Evolutionary conservation across 2,797 vertebrate species (phyloP).

Genomic region (Channallabes apus): DNA sequence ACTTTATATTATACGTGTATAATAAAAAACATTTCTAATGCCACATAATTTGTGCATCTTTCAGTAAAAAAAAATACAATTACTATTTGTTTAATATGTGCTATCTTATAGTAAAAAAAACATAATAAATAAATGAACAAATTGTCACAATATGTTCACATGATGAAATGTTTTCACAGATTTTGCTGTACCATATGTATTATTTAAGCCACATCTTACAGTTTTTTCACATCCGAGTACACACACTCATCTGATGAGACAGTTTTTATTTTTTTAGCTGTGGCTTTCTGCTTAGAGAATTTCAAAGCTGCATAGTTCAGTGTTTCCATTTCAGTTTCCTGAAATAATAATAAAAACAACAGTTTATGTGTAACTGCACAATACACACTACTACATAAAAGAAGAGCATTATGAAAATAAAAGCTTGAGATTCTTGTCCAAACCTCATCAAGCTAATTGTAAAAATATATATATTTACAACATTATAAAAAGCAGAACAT

Average conservation of each 20-base stretch:
- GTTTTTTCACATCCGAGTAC: neutral
- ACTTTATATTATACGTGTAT: too few relatives aligned
- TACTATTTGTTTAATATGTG: neutral
- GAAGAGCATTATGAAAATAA: neutral
- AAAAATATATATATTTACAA: neutral
- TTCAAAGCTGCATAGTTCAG: constrained; percentile 5
- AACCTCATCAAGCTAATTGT: neutral
- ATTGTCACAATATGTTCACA: neutral
- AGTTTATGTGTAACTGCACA: neutral
- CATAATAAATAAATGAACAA: neutral
- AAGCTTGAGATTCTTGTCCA: neutral
- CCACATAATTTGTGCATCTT: too few relatives aligned
- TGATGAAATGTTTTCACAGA: neutral
- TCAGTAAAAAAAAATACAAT: too few relatives aligned
- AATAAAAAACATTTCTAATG: too few relatives aligned
- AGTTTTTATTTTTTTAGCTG: neutral
- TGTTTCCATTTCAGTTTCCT: neutral
- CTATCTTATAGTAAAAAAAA: neutral
- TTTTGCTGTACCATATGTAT: neutral
- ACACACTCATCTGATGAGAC: neutral
- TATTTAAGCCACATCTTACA: neutral
- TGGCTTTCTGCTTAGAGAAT: neutral
- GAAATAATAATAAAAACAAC: neutral
- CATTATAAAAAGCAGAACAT: neutral
- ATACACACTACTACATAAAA: neutral